phyloP scores from a whole-genome alignment of 92 coral and sea anemone genomes.

The Porites evermanni region DNA sequence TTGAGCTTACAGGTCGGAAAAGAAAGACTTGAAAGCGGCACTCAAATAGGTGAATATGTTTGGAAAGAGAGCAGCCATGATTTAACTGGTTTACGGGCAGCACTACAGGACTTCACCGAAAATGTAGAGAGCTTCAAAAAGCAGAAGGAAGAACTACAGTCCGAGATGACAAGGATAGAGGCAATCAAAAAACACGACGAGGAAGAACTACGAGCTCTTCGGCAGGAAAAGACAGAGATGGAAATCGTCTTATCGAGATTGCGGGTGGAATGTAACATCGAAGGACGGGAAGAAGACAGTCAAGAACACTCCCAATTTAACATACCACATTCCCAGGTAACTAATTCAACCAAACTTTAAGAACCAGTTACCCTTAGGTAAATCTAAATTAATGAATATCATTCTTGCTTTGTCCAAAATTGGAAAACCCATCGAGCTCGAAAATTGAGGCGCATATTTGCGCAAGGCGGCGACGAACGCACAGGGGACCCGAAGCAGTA shows the following conservation, averaged over 20 bases:
- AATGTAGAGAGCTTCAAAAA: slow-evolving; percentile 62
- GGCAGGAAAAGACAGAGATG: slow-evolving; percentile 64
- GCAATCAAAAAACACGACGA: slow-evolving; percentile 76
- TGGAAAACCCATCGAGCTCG: too few species aligned
- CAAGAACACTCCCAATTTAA: slow-evolving; percentile 22
- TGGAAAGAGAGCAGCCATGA: slow-evolving; percentile 70
- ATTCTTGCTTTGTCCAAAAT: too few species aligned
- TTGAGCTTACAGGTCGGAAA: slow-evolving; percentile 78
- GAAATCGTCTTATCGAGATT: slow-evolving; percentile 55
- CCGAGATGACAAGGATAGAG: slow-evolving; percentile 75
- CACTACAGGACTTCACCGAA: slow-evolving; percentile 61
- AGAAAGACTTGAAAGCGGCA: slow-evolving; percentile 68
- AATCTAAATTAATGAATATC: too few species aligned
- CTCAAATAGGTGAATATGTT: slow-evolving; percentile 66
- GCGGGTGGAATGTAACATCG: slow-evolving; percentile 23
- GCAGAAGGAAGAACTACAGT: slow-evolving; percentile 76
- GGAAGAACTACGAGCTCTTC: slow-evolving; percentile 65
- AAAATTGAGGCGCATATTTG: too few species aligned
- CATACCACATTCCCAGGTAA: slow-evolving; percentile 7
- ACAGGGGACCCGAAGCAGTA: too few species aligned
- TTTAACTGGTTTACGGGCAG: slow-evolving; percentile 56
- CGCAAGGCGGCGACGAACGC: too few species aligned
- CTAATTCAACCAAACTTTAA: not conserved
- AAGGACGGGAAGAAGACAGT: not conserved
- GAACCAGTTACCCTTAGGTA: too few species aligned